A percentile compares a stretch with the other conserved stretches of the same genome.
These are phyloP conservation scores for Meandrina meandrites DNA, from an alignment of 92 coral and sea anemone genomes.

Conservation along the genomic window DNA sequence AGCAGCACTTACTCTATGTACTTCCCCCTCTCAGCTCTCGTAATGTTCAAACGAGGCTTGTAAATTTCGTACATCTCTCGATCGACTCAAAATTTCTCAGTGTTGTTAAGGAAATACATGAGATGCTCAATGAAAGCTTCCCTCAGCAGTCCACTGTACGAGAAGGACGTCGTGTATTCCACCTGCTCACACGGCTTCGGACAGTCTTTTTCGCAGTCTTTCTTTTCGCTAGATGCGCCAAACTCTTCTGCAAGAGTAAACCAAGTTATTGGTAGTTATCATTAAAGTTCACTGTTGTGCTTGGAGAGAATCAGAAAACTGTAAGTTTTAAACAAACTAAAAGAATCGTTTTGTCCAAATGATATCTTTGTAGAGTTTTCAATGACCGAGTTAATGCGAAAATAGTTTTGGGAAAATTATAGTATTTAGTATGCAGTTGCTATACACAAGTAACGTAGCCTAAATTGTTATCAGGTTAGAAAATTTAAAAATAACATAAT, in stretches of 20 bases:
- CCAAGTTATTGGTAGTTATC: background rate
- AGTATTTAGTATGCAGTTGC: too few species aligned
- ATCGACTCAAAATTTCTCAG: background rate
- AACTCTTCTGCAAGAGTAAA: slow-evolving; percentile 6
- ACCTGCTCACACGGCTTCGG: slow-evolving; percentile 39
- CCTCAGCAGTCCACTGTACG: slow-evolving; percentile 17
- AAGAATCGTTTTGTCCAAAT: too few species aligned
- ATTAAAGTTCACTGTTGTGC: too few species aligned
- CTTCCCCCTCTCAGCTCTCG: background rate
- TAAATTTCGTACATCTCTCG: slow-evolving; percentile 29
- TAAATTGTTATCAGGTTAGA: too few species aligned
- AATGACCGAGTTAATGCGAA: too few species aligned
- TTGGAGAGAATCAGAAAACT: too few species aligned
- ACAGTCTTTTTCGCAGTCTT: slow-evolving; percentile 28
- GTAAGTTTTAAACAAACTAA: too few species aligned
- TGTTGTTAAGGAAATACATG: slow-evolving; percentile 8
- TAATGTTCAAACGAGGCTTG: slow-evolving; percentile 27
- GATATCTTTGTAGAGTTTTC: too few species aligned
- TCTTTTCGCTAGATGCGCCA: slow-evolving; percentile 15
- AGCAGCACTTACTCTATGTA: slow-evolving; percentile 17
- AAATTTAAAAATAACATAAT: too few species aligned
- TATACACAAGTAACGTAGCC: too few species aligned
- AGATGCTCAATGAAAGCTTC: slow-evolving; percentile 7
- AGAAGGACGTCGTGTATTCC: slow-evolving; percentile 45
- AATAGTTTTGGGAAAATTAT: too few species aligned